These are phyloP conservation scores for Hemibagrus guttatus DNA, from an alignment of 2,797 vertebrate genomes.

Conservation along the genomic window DNA sequence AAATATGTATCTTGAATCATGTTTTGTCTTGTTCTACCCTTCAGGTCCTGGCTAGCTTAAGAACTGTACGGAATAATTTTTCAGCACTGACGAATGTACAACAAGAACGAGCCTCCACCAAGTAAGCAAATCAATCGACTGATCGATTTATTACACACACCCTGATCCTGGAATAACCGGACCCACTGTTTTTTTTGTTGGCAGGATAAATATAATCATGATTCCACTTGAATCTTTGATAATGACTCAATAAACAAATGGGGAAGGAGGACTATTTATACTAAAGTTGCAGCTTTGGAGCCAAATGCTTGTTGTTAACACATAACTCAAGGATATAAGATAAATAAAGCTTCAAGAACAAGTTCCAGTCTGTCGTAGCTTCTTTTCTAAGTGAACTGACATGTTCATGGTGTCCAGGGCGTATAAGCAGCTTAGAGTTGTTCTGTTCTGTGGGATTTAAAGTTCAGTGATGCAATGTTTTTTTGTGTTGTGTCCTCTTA, in stretches of 20 bases:
- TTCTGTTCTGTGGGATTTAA: background rate
- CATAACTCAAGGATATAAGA: background rate
- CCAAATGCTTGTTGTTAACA: background rate
- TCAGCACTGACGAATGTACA: conserved; percentile 97
- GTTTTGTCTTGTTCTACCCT: conserved; percentile 45
- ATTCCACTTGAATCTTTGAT: background rate
- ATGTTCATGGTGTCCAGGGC: background rate
- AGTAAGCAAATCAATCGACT: conserved; percentile 77
- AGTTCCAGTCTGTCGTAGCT: background rate
- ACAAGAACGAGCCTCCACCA: conserved; percentile 90
- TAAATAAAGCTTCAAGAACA: background rate
- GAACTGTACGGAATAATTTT: conserved; percentile 98
- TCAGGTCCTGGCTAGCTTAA: conserved; percentile 95
- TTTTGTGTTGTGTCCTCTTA: background rate
- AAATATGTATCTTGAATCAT: conserved; percentile 1
- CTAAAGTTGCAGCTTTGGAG: background rate
- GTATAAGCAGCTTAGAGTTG: background rate
- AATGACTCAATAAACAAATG: background rate
- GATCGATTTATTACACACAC: background rate
- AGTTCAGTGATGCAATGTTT: background rate
- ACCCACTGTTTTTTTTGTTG: conserved; percentile 5
- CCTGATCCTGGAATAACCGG: background rate
- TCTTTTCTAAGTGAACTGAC: background rate
- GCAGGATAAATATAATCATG: background rate
- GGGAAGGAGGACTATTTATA: conserved; percentile 14